Evolutionary conservation across 2,797 vertebrate species (phyloP), one percentile per base, ranked within the genome.

Genomic region (Coluber constrictor): DNA sequence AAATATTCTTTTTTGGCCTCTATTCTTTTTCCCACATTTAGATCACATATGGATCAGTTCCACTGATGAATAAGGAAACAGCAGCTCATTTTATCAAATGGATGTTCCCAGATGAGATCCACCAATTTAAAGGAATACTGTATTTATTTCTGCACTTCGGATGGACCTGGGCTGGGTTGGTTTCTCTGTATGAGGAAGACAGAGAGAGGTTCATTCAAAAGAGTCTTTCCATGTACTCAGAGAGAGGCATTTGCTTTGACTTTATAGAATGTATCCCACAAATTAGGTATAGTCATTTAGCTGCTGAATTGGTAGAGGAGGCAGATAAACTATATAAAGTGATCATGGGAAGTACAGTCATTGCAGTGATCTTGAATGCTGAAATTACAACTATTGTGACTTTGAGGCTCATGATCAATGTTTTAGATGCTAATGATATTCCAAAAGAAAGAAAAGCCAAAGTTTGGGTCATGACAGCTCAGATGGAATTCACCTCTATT

Each of bases 351-450:
- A 74, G 70, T 32, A 20, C 32, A 37, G 32, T 9, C 70, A 37
- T 0, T 74, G 32, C 70, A 9, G 32, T 74, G 70, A 74, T 74
- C 70, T 20, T 74, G 6, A 74, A 74, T 37, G n/a, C 2, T 74
- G 70, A 74, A 20, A 9, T 18, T 37, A 3, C 15, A 37, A 10
- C 0, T 0, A 8, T 37, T 0, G 8, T 74, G 16, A 4, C 1
- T 9, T 37, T 74, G 32, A 74, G 70, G 18, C 0, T 37, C 0
- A 37, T 37, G 16, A 18, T 74, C 16, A 20, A 37, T 74, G 1
- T 18, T 74, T 74, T 70, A 18, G 66, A 70, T 32, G 7, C 66
- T 37, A n/a, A 37, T 32, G n/a, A 74, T 37, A 37, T 37, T 18
- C 15, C 66, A 37, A 37, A 74, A 6, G 2, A 74, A 2, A 74